Percentiles rank a stretch among this genome's conserved stretches.
Conservation (phyloP, 2,797 vertebrate genomes). For the Sphenodon punctatus region DNA sequence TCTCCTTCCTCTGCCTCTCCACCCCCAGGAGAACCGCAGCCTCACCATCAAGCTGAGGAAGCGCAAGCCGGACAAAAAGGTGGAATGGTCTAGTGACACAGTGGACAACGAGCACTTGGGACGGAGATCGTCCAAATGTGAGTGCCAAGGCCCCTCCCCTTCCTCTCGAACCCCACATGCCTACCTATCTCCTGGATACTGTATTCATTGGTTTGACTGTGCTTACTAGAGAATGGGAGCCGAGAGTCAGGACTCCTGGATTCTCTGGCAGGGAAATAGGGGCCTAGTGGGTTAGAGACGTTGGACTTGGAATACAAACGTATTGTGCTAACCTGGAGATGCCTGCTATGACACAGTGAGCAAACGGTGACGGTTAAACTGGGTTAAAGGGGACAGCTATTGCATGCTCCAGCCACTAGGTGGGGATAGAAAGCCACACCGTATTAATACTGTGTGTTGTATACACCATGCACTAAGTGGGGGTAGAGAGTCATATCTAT, state of each 20-base stretch:
- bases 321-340: no score
- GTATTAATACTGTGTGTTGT: no score
- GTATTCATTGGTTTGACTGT: not conserved
- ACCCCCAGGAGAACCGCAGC: conserved; percentile 87
- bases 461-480: no score
- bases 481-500: no score
- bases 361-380: no score
- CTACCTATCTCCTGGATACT: not conserved
- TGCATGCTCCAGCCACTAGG: no score
- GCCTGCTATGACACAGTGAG: no score
- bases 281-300: no score
- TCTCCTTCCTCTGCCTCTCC: rapidly evolving
- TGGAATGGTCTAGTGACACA: conserved; percentile 95
- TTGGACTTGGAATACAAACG: no score
- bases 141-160: conserved; percentile 56
- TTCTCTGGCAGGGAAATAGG: not conserved
- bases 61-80: conserved; percentile 93
- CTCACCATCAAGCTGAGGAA: conserved; percentile 93
- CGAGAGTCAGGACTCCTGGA: not conserved
- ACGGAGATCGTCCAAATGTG: conserved; percentile 93
- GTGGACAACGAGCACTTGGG: conserved; percentile 95
- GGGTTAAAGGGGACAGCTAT: no score
- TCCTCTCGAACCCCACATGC: not conserved
- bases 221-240: not conserved
- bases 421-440: no score